These are phyloP conservation scores for Electrona antarctica DNA, from an alignment of 2,113 vertebrate genomes.

Conservation along the genomic window DNA sequence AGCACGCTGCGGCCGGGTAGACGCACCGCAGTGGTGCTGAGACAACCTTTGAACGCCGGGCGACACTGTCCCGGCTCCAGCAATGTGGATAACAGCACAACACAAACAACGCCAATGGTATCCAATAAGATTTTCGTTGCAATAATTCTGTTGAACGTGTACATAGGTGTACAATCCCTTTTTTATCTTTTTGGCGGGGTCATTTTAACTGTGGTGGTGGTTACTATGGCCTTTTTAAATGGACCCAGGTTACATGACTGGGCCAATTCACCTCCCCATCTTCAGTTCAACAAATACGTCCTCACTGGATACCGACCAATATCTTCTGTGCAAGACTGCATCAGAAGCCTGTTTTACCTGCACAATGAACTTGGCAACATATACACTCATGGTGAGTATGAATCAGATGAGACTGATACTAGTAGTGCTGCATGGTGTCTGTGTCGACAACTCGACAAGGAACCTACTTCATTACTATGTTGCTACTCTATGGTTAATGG, in stretches of 20 bases:
- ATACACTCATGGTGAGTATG: constrained; percentile 89
- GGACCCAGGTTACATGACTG: constrained; percentile 90
- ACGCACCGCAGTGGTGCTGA: constrained; percentile 12
- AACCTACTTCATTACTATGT: no score
- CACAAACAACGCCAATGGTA: constrained; percentile 57
- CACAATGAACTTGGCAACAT: constrained; percentile 95
- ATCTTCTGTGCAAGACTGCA: constrained; percentile 87
- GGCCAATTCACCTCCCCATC: constrained; percentile 89
- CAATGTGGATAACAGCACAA: constrained; percentile 56
- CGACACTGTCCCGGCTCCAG: constrained; percentile 19
- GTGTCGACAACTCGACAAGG: no score
- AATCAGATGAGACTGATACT: background rate
- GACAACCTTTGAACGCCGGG: constrained; percentile 26
- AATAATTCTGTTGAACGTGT: constrained; percentile 69
- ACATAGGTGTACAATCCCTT: constrained; percentile 72
- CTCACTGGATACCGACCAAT: constrained; percentile 89
- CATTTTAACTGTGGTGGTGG: constrained; percentile 63
- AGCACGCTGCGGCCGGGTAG: constrained; percentile 38
- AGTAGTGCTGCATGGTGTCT: background rate
- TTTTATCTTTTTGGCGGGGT: constrained; percentile 70
- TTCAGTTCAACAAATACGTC: constrained; percentile 93
- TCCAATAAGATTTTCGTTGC: constrained; percentile 70
- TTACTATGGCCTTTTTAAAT: constrained; percentile 86
- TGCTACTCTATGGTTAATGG: no score
- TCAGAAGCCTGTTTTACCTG: constrained; percentile 91